Conservation (phyloP, 2,888 invertebrate species). For the Pogonocherus hispidulus region DNA sequence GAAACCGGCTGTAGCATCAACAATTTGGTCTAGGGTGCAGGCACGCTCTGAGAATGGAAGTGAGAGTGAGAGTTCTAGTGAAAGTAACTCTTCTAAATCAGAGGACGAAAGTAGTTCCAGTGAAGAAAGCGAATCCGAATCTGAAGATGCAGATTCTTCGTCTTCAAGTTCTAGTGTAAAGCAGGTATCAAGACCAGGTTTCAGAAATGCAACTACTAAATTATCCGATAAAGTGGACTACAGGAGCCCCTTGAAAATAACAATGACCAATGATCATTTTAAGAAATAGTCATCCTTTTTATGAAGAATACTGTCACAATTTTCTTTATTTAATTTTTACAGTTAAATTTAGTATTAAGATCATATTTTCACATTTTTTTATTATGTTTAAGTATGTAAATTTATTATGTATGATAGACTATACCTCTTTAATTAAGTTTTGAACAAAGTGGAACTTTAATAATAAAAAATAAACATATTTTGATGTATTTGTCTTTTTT, state of each 20-base stretch:
- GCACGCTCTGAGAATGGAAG: constrained; percentile 38
- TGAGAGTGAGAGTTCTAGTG: constrained; percentile 43
- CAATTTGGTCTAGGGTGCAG: constrained; percentile 63
- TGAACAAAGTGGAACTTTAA: constrained; percentile 23
- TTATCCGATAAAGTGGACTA: constrained; percentile 50
- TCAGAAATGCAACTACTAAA: constrained; percentile 47
- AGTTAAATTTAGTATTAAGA: constrained; percentile 18
- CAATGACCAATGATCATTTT: constrained; percentile 47
- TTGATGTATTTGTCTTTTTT: constrained; percentile 2
- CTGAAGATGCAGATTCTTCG: constrained; percentile 43
- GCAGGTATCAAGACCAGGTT: constrained; percentile 56
- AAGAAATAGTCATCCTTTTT: background rate
- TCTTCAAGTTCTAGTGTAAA: constrained; percentile 41
- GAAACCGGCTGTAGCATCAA: constrained; percentile 63
- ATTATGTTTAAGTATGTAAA: constrained; percentile 11
- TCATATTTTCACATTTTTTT: constrained; percentile 16
- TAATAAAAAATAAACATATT: constrained; percentile 30
- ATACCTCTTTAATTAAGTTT: background rate
- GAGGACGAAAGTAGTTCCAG: constrained; percentile 39
- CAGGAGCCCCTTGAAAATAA: constrained; percentile 63
- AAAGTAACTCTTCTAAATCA: constrained; percentile 33
- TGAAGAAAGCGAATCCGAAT: constrained; percentile 43
- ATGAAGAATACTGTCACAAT: background rate
- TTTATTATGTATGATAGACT: constrained; percentile 4
- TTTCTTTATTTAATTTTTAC: constrained; percentile 21